These are phyloP conservation scores for Celastrina argiolus DNA, from an alignment of 2,888 invertebrate species.

Conservation along the genomic window DNA sequence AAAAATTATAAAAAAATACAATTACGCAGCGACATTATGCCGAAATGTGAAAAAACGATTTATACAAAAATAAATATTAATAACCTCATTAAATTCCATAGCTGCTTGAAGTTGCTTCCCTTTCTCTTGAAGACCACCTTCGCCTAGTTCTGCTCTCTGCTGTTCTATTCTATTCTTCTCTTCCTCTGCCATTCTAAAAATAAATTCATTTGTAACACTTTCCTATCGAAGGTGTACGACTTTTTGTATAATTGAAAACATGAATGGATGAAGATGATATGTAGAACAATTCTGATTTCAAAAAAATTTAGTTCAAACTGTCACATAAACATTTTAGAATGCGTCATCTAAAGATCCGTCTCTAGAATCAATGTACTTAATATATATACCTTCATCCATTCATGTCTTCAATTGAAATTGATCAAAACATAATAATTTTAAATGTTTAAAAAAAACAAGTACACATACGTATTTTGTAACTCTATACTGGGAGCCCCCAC, in stretches of 20 bases:
- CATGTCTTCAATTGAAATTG: too few relatives aligned
- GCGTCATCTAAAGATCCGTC: too few relatives aligned
- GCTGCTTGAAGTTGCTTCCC: slow-evolving; percentile 81
- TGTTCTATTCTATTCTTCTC: slow-evolving; percentile 84
- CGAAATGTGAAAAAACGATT: not conserved
- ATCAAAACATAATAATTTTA: not conserved
- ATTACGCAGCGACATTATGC: not conserved
- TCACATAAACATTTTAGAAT: too few relatives aligned
- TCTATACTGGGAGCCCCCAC: slow-evolving; percentile 77
- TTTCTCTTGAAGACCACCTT: slow-evolving; percentile 82
- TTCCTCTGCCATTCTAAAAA: slow-evolving; percentile 80
- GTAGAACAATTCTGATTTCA: too few relatives aligned
- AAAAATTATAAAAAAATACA: too few relatives aligned
- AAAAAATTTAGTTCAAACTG: too few relatives aligned
- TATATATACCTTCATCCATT: too few relatives aligned
- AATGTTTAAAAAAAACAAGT: not conserved
- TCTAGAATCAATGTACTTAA: too few relatives aligned
- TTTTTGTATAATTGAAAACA: too few relatives aligned
- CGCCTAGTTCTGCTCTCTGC: slow-evolving; percentile 81
- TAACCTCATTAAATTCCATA: slow-evolving; percentile 84
- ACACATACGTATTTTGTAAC: slow-evolving; percentile 56
- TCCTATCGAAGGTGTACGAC: not conserved
- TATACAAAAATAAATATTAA: not conserved
- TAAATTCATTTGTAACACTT: not conserved
- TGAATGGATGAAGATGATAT: too few relatives aligned